phyloP scores from a whole-genome alignment of 2,797 vertebrate species.

The Scolopax rusticola region DNA sequence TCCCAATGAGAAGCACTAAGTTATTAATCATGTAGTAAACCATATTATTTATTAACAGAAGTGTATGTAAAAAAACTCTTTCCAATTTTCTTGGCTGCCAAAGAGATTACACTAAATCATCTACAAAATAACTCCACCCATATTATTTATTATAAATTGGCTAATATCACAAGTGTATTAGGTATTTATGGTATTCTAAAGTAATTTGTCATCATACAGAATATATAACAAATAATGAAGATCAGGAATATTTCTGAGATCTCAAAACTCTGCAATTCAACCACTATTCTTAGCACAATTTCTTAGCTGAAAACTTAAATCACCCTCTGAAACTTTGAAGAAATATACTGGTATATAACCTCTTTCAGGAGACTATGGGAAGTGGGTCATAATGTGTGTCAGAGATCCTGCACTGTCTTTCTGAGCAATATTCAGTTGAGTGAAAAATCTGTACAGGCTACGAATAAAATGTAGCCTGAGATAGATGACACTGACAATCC shows the following conservation, averaged over 20 bases:
- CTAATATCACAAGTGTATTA: background rate
- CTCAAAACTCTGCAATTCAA: background rate
- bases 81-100: background rate
- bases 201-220: background rate
- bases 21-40: constrained; percentile 23
- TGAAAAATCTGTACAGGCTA: background rate
- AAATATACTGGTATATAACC: background rate
- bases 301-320: background rate
- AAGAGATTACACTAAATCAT: constrained; percentile 8
- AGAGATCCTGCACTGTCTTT: background rate
- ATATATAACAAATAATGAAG: background rate
- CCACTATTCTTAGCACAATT: background rate
- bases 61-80: background rate
- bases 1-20: background rate
- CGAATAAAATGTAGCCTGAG: background rate
- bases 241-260: background rate
- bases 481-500: background rate
- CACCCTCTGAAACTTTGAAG: background rate
- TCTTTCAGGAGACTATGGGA: background rate
- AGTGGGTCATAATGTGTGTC: background rate
- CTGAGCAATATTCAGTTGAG: background rate
- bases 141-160: background rate
- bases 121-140: background rate
- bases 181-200: background rate
- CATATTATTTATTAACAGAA: background rate